Conservation (phyloP, 2,888 invertebrate species). For the Cistogaster globosa region DNA sequence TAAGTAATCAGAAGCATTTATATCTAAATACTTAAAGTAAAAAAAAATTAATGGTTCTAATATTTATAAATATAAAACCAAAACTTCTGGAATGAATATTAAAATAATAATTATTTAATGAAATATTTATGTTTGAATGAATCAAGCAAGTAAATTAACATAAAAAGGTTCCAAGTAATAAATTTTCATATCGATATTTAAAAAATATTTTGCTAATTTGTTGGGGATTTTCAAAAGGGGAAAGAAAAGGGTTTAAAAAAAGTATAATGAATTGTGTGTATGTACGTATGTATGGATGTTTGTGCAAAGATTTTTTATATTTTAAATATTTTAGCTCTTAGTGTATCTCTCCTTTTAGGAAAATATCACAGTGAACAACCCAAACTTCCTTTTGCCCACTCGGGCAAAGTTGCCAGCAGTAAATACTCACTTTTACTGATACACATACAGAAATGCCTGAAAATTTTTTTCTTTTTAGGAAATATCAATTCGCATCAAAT, state of each 20-base stretch:
- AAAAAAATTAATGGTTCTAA: neutral
- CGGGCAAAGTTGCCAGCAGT: too few species aligned
- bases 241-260: neutral
- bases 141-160: too few species aligned
- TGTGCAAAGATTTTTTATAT: neutral
- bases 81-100: too few species aligned
- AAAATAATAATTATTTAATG: too few species aligned
- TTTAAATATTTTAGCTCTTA: neutral
- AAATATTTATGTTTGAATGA: too few species aligned
- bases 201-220: neutral
- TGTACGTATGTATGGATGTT: neutral
- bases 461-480: slow-evolving; percentile 20
- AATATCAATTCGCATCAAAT: slow-evolving; percentile 10
- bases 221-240: neutral
- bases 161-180: too few species aligned
- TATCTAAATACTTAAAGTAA: too few species aligned
- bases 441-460: neutral
- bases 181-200: too few species aligned
- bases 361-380: neutral
- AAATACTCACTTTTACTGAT: neutral
- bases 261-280: neutral
- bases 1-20: too few species aligned
- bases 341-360: neutral
- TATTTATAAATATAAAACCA: neutral
- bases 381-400: neutral